phyloP scores from a whole-genome alignment of 2,888 invertebrate genomes.

The Meliscaeva auricollis region DNA sequence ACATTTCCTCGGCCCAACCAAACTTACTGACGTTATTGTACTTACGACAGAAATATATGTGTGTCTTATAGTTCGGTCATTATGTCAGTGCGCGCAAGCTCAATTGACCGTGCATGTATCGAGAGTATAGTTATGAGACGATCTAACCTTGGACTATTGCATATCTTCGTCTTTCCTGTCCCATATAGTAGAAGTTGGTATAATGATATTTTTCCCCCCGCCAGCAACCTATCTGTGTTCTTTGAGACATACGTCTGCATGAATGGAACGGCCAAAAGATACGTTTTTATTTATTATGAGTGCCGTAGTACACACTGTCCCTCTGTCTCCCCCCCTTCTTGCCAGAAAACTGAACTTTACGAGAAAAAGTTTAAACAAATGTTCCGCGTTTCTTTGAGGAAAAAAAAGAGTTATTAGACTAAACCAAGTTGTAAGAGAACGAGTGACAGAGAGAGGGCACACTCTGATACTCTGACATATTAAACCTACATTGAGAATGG shows the following conservation, averaged over 20 bases:
- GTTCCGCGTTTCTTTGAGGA: conserved; percentile 23
- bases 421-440: conserved; percentile 11
- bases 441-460: conserved; percentile 45
- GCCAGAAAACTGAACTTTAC: conserved; percentile 61
- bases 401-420: conserved; percentile 41
- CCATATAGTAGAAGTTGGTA: conserved; percentile 32
- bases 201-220: no score
- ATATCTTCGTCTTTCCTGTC: conserved; percentile 65
- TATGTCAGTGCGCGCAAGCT: conserved; percentile 64
- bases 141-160: conserved; percentile 76
- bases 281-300: conserved; percentile 30
- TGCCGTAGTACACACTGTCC: conserved; percentile 32
- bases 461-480: conserved; percentile 12
- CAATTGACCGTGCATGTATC: conserved; percentile 27
- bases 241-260: conserved; percentile 55
- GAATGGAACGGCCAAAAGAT: conserved; percentile 61
- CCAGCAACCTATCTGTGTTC: conserved; percentile 44
- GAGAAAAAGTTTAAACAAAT: conserved; percentile 46
- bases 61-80: conserved; percentile 57
- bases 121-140: conserved; percentile 73
- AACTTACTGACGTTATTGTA: conserved; percentile 40
- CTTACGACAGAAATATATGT: conserved; percentile 46
- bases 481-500: conserved; percentile 51
- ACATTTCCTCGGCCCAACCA: conserved; percentile 61
- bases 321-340: conserved; percentile 6